Percentiles rank a stretch among this genome's conserved stretches.
phyloP scores from a whole-genome alignment of 2,888 invertebrate species.

The Rhopalosiphum nymphaeae region DNA sequence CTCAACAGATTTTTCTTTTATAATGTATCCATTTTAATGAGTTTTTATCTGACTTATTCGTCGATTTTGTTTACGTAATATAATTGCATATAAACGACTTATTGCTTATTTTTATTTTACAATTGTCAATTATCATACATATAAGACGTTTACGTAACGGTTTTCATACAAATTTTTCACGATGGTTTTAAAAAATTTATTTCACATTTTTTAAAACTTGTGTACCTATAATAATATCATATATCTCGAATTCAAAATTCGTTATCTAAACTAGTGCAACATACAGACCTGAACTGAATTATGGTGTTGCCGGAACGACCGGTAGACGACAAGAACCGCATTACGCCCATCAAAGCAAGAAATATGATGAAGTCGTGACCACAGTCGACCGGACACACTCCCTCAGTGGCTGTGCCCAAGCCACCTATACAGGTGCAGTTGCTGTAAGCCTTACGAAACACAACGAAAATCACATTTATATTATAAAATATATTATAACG shows the following conservation, averaged over 20 bases:
- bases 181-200: background rate
- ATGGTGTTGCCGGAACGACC: constrained; percentile 68
- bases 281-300: constrained; percentile 67
- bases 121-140: background rate
- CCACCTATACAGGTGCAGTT: constrained; percentile 69
- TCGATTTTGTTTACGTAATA: too few species aligned
- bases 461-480: too few species aligned
- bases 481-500: background rate
- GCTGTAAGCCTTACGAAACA: constrained; percentile 69
- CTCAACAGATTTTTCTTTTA: too few species aligned
- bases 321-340: constrained; percentile 68
- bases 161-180: background rate
- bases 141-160: background rate
- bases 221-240: background rate
- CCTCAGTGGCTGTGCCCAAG: constrained; percentile 55
- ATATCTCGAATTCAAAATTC: background rate
- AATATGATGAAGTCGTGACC: constrained; percentile 67
- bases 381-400: constrained; percentile 67
- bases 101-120: too few species aligned
- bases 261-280: background rate
- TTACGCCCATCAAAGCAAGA: constrained; percentile 67
- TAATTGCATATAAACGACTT: too few species aligned
- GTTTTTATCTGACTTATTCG: too few species aligned
- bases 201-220: background rate
- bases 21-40: too few species aligned